Conservation (phyloP, 2,797 vertebrate genomes). For the Muscicapa comitata region DNA sequence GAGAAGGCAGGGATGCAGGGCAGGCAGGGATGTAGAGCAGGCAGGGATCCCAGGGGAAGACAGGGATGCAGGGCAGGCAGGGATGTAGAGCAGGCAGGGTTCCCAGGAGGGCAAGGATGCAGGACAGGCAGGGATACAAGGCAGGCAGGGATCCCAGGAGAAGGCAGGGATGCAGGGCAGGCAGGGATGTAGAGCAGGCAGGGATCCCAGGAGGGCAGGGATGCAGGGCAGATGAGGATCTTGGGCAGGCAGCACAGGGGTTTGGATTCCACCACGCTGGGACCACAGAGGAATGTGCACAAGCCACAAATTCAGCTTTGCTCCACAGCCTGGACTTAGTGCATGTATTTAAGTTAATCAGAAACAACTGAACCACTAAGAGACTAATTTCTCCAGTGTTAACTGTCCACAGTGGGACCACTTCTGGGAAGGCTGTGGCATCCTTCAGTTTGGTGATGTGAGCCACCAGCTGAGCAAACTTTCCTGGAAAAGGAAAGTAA, state of each 20-base stretch:
- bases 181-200: too few species aligned
- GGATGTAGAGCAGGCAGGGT: neutral
- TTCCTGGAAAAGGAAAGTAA: neutral
- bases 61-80: too few species aligned
- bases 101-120: neutral
- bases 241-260: neutral
- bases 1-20: neutral
- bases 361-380: conserved; percentile 30
- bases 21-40: neutral
- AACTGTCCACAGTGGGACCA: neutral
- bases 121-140: accelerated
- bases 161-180: neutral
- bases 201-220: neutral
- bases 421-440: neutral
- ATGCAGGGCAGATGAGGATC: neutral
- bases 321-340: neutral
- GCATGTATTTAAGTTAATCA: conserved; percentile 13
- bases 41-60: neutral
- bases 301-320: neutral
- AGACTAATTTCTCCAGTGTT: neutral
- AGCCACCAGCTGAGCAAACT: neutral
- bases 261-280: neutral
- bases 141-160: neutral
- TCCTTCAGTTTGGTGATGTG: neutral
- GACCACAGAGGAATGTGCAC: neutral